Base-by-base conservation (phyloP, 1,140 invertebrate species). In the Glomeris maerens region DNA sequence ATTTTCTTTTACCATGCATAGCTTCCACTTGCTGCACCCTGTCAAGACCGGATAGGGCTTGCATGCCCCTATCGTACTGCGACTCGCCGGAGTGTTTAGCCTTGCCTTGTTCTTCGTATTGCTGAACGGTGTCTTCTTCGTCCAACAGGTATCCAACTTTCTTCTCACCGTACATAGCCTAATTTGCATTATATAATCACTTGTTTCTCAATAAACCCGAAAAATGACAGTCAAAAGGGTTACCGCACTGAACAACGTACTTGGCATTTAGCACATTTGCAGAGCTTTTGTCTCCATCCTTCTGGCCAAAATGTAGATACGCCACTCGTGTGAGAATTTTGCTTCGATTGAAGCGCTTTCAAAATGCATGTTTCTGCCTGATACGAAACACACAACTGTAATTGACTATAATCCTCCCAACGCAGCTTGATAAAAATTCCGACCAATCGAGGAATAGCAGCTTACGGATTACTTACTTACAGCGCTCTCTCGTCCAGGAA, bases 1-100 rank as follows among this genome's bases (percentile, higher is more conserved):
- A 28, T 3, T 21, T 21, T 28, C 22, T 28, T 52, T 56, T 53
- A 75, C 75, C 74, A 62, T 73, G 79, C 49, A 92, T 78, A 5
- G 81, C 80, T 66, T 87, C 85, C 46, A 92, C 76, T 66, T 90
- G 79, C 56, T 83, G 78, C n/a, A 86, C 78, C 55, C 81, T 75
- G 58, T 81, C 82, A 56, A 93, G 70, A 25, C 79, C 79, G 3
- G 79, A 81, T 25, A 88, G 68, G 10, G 81, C 81, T 57, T 78
- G 71, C 61, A 86, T 73, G 38, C 81, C 83, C 62, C 78, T 76
- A 60, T 87, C 83, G 61, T 87, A 84, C 45, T 77, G 77, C 2
- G 60, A 60, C 40, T 55, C 21, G 49, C 53, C 27, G 46, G 26
- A 46, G 48, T 61, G 41, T 41, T 45, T 44, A 17, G 47, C 48